phyloP scores from a whole-genome alignment of 2,113 vertebrate species.

The Caranx ignobilis region DNA sequence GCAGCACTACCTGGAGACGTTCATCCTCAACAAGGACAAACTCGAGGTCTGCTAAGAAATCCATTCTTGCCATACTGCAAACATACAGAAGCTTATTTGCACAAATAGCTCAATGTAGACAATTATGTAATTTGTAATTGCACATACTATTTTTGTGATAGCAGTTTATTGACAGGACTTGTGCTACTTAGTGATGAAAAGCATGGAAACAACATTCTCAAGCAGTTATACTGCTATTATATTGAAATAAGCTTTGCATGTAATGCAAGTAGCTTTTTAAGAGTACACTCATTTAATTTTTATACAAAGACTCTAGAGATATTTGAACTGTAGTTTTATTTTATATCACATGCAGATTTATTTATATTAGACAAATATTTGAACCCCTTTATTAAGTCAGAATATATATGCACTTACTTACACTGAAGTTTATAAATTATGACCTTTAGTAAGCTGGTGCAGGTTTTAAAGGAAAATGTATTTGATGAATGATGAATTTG shows the following conservation, averaged over 20 bases:
- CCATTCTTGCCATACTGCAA: neutral
- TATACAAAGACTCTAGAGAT: neutral
- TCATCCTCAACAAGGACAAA: slow-evolving; percentile 75
- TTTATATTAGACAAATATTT: neutral
- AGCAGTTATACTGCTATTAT: neutral
- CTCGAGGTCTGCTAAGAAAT: slow-evolving; percentile 79
- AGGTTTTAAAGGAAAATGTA: neutral
- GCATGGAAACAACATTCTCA: neutral
- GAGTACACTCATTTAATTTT: neutral
- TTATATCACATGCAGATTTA: neutral
- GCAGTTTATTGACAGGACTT: neutral
- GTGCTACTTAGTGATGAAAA: neutral
- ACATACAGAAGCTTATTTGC: neutral
- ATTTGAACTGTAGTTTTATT: neutral
- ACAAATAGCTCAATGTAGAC: neutral
- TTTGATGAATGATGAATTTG: neutral
- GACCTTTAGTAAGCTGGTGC: neutral
- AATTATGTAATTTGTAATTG: slow-evolving; percentile 8
- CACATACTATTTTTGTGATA: neutral
- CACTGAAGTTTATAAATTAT: no score
- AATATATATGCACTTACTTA: no score
- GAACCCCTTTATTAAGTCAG: neutral
- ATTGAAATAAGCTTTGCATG: neutral
- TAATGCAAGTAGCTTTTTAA: neutral
- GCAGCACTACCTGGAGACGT: slow-evolving; percentile 58